Percentiles rank a stretch among this genome's conserved stretches.
Conservation (phyloP, 2,113 vertebrate species). For the Leucopsar rothschildi region DNA sequence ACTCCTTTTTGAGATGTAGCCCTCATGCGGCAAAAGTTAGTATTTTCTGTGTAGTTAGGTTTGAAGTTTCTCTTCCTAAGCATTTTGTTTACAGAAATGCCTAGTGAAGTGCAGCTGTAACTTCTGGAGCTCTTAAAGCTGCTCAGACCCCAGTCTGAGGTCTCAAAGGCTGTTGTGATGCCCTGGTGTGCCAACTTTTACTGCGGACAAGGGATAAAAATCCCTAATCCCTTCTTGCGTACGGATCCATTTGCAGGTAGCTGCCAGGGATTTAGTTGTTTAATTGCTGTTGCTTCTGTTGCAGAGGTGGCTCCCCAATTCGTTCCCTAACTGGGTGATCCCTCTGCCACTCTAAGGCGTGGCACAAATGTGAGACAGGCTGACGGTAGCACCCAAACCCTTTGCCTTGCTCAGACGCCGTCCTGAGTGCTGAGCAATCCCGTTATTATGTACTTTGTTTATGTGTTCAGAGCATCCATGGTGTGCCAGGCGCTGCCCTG, state of each 20-base stretch:
- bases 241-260: neutral
- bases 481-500: neutral
- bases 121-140: neutral
- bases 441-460: neutral
- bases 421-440: neutral
- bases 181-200: neutral
- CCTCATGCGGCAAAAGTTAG: neutral
- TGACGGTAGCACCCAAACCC: neutral
- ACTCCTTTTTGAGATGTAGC: neutral
- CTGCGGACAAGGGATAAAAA: neutral
- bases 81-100: neutral
- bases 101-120: rapidly evolving
- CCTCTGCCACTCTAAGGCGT: neutral
- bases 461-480: neutral
- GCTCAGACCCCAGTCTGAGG: neutral
- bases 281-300: neutral
- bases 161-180: neutral
- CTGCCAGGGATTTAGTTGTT: neutral
- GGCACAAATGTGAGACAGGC: neutral
- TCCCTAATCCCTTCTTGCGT: neutral
- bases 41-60: neutral
- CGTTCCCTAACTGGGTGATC: neutral
- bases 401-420: neutral
- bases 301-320: neutral
- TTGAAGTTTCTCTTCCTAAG: neutral